Evolutionary conservation across 2,113 vertebrate species (phyloP).

Genomic region (Catagonus wagneri): DNA sequence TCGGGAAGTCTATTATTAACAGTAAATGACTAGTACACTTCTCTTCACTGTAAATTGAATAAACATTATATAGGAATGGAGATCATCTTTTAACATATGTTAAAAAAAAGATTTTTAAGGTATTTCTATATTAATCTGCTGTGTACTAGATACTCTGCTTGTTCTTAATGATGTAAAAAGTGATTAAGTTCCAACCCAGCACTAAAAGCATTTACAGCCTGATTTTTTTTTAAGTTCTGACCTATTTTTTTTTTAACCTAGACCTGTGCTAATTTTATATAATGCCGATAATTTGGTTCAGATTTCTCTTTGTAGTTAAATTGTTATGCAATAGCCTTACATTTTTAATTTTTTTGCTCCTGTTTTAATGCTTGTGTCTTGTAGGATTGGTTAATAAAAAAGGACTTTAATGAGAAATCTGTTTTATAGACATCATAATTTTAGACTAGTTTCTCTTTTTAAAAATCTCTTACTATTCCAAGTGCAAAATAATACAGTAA

Average conservation of each 20-base stretch:
- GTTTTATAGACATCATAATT: conserved; percentile 14
- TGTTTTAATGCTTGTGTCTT: not conserved
- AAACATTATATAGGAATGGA: not conserved
- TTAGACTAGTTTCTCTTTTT: not conserved
- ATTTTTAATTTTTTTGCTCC: not conserved
- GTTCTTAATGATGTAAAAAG: conserved; percentile 16
- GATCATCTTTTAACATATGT: not conserved
- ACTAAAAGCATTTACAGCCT: conserved; percentile 13
- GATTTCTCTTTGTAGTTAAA: conserved; percentile 32
- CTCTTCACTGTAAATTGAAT: not conserved
- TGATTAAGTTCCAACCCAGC: not conserved
- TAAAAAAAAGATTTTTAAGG: not conserved
- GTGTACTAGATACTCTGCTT: not conserved
- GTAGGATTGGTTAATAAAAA: conserved; percentile 30
- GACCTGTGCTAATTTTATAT: conserved; percentile 40
- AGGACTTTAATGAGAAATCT: conserved; percentile 13
- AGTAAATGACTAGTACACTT: not conserved
- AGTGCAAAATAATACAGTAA: not conserved
- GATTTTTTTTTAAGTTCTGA: conserved; percentile 42
- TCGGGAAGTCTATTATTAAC: not conserved
- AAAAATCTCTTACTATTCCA: not conserved
- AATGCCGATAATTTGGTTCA: conserved; percentile 12
- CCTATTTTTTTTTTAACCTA: conserved; percentile 47
- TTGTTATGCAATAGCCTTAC: not conserved
- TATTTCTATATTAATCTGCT: not conserved